Evolutionary conservation across 1,140 invertebrate genomes (phyloP).

Genomic region (Wiebesia pumilae): DNA sequence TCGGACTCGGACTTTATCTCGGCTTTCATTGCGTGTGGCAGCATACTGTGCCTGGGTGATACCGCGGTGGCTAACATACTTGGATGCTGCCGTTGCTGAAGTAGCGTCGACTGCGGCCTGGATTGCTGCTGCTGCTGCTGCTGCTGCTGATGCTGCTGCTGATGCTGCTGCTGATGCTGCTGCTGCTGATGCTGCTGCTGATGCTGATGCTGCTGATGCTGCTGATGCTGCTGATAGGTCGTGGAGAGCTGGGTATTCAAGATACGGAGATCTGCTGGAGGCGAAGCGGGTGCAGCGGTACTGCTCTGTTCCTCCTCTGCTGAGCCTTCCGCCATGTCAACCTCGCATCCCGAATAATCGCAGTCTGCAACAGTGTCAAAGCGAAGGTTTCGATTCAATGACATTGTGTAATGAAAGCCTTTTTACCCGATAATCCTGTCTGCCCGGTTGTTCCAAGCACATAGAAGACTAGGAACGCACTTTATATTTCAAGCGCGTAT

Average conservation of each 20-base stretch:
- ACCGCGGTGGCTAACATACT: slow-evolving; percentile 74
- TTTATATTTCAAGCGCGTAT: background rate
- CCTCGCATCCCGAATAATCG: slow-evolving; percentile 74
- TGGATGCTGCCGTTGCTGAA: slow-evolving; percentile 71
- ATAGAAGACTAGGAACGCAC: too few species aligned
- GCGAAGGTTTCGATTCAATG: background rate
- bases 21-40: slow-evolving; percentile 67
- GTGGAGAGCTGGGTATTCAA: slow-evolving; percentile 72
- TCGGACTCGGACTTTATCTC: slow-evolving; percentile 72
- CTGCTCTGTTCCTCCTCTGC: slow-evolving; percentile 76
- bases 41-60: slow-evolving; percentile 72
- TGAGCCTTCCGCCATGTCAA: slow-evolving; percentile 76
- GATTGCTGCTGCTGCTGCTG: slow-evolving; percentile 66
- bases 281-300: slow-evolving; percentile 74
- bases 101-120: slow-evolving; percentile 64
- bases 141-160: slow-evolving; percentile 67
- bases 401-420: background rate
- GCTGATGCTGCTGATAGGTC: slow-evolving; percentile 68
- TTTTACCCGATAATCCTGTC: background rate
- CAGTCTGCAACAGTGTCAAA: slow-evolving; percentile 65
- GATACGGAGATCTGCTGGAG: slow-evolving; percentile 74
- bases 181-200: slow-evolving; percentile 63
- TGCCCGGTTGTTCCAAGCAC: too few species aligned
- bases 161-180: slow-evolving; percentile 67
- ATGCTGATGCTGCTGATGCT: slow-evolving; percentile 67